Percentiles rank a stretch among this genome's conserved stretches.
Conservation (phyloP, 1,140 invertebrate genomes). For the Ceratosolen solmsi region DNA sequence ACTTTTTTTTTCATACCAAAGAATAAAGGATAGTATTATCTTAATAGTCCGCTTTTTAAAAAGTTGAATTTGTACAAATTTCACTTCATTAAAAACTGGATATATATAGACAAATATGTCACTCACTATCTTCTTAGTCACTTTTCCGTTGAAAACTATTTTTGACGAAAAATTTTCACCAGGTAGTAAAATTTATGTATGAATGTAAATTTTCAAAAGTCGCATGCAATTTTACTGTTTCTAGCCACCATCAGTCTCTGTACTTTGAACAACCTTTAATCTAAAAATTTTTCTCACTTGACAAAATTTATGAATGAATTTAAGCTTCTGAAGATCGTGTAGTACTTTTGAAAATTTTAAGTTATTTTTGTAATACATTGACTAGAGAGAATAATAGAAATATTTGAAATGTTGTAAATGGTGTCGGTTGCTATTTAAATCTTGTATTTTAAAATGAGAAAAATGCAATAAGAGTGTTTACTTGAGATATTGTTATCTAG, state of each 20-base stretch:
- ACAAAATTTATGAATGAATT: constrained; percentile 14
- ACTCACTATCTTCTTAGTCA: neutral
- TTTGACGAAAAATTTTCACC: neutral
- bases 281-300: neutral
- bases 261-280: neutral
- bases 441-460: no score
- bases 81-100: no score
- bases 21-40: no score
- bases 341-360: neutral
- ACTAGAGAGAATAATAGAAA: neutral
- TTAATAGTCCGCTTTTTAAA: no score
- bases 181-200: neutral
- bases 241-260: neutral
- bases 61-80: no score
- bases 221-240: neutral
- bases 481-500: no score
- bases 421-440: no score
- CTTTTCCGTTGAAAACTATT: neutral
- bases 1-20: no score
- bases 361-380: neutral
- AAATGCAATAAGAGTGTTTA: no score
- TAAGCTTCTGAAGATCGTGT: neutral
- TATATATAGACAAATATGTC: no score
- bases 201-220: constrained; percentile 22
- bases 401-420: no score